A percentile compares a stretch with the other conserved stretches of the same genome.
Evolutionary conservation across 2,113 vertebrate genomes (phyloP).

Genomic region (Hippolais icterina): DNA sequence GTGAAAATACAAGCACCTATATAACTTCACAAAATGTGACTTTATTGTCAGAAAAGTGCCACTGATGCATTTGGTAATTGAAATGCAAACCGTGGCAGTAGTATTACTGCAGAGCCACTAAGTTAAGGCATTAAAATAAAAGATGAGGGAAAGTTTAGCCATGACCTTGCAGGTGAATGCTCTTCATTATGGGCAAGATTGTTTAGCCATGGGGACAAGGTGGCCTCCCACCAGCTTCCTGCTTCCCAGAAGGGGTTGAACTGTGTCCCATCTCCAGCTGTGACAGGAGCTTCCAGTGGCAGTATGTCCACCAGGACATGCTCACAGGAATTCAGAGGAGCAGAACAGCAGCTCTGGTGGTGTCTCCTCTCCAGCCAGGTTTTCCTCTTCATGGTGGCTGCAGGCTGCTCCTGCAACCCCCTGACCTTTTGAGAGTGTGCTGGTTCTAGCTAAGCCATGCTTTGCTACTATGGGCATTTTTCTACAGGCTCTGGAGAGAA

Average conservation of each 20-base stretch:
- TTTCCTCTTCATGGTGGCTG: neutral
- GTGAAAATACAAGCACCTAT: neutral
- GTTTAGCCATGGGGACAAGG: neutral
- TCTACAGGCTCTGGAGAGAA: neutral
- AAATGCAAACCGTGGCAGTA: neutral
- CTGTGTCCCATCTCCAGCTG: neutral
- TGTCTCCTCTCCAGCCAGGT: neutral
- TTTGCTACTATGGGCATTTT: neutral
- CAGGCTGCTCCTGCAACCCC: neutral
- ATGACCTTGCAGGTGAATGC: neutral
- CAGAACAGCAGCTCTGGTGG: neutral
- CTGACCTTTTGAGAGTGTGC: neutral
- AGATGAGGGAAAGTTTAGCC: neutral
- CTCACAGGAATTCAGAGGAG: neutral
- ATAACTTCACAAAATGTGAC: neutral
- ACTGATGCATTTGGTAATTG: neutral
- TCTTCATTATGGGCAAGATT: neutral
- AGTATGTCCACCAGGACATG: neutral
- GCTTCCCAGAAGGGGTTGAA: neutral
- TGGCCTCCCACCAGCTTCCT: neutral
- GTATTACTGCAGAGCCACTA: neutral
- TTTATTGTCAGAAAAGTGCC: neutral
- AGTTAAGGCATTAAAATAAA: neutral
- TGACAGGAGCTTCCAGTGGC: neutral
- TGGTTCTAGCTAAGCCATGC: neutral